Evolutionary conservation across 2,797 vertebrate genomes (phyloP), one percentile per base, ranked within the genome.

Genomic region (Cryptoprocta ferox): DNA sequence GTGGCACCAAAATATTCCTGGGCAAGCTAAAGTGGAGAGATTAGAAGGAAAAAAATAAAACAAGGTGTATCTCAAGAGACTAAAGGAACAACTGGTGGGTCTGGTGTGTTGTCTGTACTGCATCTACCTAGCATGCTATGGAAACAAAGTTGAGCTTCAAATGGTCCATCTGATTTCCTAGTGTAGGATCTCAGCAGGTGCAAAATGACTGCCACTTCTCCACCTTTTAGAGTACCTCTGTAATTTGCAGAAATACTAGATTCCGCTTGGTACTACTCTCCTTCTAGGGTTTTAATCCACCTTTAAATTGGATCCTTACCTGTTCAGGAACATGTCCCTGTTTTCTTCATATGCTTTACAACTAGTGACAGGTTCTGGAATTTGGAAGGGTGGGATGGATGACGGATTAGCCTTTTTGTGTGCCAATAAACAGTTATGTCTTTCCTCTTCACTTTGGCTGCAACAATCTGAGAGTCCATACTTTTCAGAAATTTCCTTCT

Each of bases 301-400:
- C 26, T 66, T 81, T 21, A 50, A 65, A 35, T 16, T 19, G 48
- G 2, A 70, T 65, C 95, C 98, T 98, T 94, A 98, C 98, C 95
- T 24, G 59, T 82, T 98, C 35, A 95, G 56, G 56, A 98, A 70
- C 0, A 16, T 3, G 1, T 86, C 92, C 10, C 45, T 97, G 32
- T 97, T 94, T 95, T 98, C 97, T 1, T 98, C 97, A 15, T 98
- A 88, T 0, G 95, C 98, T 79, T 68, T 97, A 94, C 98, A 99
- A 45, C 92, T 97, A 0, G 85, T 91, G 14, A 56, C 85, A 1
- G 97, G 83, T 5, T 98, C 94, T 39, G 94, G 98, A 53, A 48
- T 53, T 37, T 97, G 92, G 8, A 98, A 95, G 48, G 97, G 92
- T 10, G 95, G 71, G 3, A 93, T 6, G 71, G 95, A 86, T 4